These are phyloP conservation scores for Alloscopus bannaensis DNA, from an alignment of 2,888 invertebrate genomes.

Conservation along the genomic window DNA sequence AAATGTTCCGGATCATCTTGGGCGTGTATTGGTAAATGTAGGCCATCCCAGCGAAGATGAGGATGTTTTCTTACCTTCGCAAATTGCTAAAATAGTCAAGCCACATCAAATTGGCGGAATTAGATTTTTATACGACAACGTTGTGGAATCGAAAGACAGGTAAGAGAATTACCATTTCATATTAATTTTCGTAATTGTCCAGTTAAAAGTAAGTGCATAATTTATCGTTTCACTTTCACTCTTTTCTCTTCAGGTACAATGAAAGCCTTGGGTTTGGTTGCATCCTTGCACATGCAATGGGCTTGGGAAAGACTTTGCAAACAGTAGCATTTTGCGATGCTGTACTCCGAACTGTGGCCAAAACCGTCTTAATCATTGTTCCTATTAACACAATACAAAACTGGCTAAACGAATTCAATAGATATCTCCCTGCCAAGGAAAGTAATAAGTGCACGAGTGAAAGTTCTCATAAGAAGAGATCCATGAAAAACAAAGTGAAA, in stretches of 20 bases:
- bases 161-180: neutral
- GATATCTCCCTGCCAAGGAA: slow-evolving; percentile 91
- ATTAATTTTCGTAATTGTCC: neutral
- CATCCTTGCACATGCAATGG: slow-evolving; percentile 99
- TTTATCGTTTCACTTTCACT: too few relatives aligned
- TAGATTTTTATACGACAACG: slow-evolving; percentile 96
- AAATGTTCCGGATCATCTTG: slow-evolving; percentile 93
- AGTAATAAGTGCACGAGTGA: neutral
- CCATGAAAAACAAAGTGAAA: slow-evolving; percentile 27
- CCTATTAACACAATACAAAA: slow-evolving; percentile 99
- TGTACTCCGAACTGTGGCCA: slow-evolving; percentile 91
- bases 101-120: slow-evolving; percentile 99
- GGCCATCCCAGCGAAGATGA: slow-evolving; percentile 93
- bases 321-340: slow-evolving; percentile 97
- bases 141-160: slow-evolving; percentile 86
- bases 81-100: slow-evolving; percentile 91
- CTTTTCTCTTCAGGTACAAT: slow-evolving; percentile 84
- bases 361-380: slow-evolving; percentile 95
- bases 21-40: slow-evolving; percentile 93
- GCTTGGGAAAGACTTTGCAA: slow-evolving; percentile 97
- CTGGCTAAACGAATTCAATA: slow-evolving; percentile 97
- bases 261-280: slow-evolving; percentile 95
- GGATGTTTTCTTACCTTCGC: slow-evolving; percentile 93
- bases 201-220: too few relatives aligned
- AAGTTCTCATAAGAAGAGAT: slow-evolving; percentile 15